Conservation (phyloP, 2,113 vertebrate species). For the Globicephala melas region DNA sequence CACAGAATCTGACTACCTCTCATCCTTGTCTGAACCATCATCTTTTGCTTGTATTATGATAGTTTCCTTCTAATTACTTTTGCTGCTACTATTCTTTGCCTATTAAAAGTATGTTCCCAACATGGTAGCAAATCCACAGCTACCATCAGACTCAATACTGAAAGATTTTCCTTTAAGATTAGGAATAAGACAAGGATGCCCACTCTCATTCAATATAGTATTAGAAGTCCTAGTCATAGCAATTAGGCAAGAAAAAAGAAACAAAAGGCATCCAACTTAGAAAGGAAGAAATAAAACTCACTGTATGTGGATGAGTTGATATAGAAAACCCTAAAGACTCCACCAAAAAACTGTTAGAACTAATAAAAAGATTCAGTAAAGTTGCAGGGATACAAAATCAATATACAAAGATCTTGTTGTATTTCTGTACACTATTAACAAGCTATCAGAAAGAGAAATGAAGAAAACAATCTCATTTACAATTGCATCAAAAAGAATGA, state of each 20-base stretch:
- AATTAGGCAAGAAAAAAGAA: neutral
- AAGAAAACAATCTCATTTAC: neutral
- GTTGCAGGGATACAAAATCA: neutral
- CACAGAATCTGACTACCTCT: neutral
- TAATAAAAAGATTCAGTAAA: neutral
- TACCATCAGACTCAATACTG: neutral
- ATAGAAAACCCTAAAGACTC: neutral
- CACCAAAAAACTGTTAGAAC: neutral
- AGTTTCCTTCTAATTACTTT: neutral
- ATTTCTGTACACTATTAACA: neutral
- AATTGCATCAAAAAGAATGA: neutral
- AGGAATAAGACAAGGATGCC: neutral
- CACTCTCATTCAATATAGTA: neutral
- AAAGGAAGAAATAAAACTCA: neutral
- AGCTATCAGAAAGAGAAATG: neutral
- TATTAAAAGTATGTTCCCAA: neutral
- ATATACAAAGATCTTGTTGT: neutral
- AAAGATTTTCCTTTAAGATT: neutral
- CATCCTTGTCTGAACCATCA: neutral
- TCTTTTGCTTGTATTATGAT: neutral
- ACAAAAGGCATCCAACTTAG: neutral
- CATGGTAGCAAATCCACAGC: neutral
- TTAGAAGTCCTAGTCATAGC: neutral
- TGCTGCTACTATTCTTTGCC: neutral
- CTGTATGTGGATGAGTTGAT: neutral